Conservation (phyloP, 2,888 invertebrate genomes). For the Eupithecia abbreviata region DNA sequence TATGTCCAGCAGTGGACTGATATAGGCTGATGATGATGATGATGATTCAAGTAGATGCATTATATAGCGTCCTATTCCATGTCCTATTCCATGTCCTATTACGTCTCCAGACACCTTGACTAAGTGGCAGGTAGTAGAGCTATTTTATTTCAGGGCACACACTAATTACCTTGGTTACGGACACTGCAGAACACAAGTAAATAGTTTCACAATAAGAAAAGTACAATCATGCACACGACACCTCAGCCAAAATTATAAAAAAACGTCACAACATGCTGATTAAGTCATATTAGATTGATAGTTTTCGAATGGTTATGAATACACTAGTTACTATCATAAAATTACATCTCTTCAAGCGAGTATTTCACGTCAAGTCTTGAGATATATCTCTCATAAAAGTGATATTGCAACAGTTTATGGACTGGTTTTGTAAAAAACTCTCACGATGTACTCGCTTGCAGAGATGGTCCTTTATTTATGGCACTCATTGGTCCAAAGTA, state of each 20-base stretch:
- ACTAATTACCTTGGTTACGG: neutral
- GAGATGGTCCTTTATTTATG: neutral
- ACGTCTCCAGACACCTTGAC: neutral
- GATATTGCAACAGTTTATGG: fast-evolving
- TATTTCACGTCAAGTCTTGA: neutral
- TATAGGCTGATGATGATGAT: too few relatives aligned
- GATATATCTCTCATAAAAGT: neutral
- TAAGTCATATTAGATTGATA: neutral
- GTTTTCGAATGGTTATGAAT: neutral
- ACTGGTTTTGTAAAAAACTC: neutral
- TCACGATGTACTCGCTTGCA: neutral
- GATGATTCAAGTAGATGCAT: neutral
- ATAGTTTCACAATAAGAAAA: neutral
- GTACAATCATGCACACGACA: slow-evolving; percentile 34
- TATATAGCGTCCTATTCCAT: neutral
- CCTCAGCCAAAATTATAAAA: slow-evolving; percentile 35
- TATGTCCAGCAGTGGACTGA: too few relatives aligned
- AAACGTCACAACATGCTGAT: slow-evolving; percentile 32
- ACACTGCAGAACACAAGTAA: neutral
- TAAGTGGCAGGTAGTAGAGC: neutral
- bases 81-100: neutral
- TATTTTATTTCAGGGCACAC: neutral
- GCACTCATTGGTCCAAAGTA: neutral
- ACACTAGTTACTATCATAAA: neutral
- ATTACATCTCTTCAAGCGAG: neutral